Evolutionary conservation across 2,113 vertebrate genomes (phyloP), one percentile per base, ranked within the genome.

Genomic region (Muntiacus reevesi): DNA sequence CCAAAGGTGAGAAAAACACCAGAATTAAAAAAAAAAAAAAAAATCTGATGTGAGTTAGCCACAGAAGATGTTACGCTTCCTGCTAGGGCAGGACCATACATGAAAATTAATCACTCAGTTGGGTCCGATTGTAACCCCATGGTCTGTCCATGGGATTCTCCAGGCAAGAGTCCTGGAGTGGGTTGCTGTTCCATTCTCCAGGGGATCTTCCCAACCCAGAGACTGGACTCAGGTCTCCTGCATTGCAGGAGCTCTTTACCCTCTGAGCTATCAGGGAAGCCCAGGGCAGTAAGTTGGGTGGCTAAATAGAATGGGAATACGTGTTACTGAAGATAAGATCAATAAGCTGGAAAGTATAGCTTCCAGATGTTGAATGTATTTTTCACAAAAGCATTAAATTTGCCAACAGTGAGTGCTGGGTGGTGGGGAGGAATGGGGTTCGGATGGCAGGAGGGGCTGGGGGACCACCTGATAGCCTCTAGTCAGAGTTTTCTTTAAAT

Each of bases 341-440:
- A 84, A 55, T 27, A 86, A 33, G 15, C 78, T 23, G 11, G 45
- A 78, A 86, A 88, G 62, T 13, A 76, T 74, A 76, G 30, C 67
- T 40, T 13, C 67, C 19, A 74, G 16, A n/a, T 92, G 3, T 21
- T 82, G 36, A 33, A 52, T 25, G 2, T 36, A 50, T 83, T 92
- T 92, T 94, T 92, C 78, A 90, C 47, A 92, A 85, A 89, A 62
- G 59, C 57, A 81, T 47, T 84, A 23, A 50, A 40, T 82, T 47
- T 47, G 40, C 43, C 21, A 43, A 89, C 17, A 89, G 28, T 67
- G 47, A 94, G 3, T 4, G 2, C 45, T 28, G n/a, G 40, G 12
- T 27, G 33, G 33, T 36, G 33, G 81, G 52, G 81, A 52, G 33
- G 21, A 13, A 27, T 0, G 4, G 6, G 5, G 14, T 43, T 76